A percentile compares a stretch with the other conserved stretches of the same genome.
Evolutionary conservation across 2,888 invertebrate genomes (phyloP).

Genomic region (Mythimna impura): DNA sequence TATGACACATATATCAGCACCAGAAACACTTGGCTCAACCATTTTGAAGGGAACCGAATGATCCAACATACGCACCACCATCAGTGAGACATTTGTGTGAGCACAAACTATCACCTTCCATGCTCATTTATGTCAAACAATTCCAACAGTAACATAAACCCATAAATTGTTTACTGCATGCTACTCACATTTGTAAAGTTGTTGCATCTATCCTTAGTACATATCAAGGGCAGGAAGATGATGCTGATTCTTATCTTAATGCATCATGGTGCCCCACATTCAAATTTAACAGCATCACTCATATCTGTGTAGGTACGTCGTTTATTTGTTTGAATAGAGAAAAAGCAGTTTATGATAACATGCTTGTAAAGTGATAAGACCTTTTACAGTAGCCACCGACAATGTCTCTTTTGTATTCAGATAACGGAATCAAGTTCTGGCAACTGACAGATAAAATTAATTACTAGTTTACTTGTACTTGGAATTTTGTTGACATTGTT

Average conservation of each 20-base stretch:
- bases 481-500: slow-evolving; percentile 35
- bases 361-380: slow-evolving; percentile 42
- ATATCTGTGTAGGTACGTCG: slow-evolving; percentile 10
- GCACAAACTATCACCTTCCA: too few relatives aligned
- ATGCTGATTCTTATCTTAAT: slow-evolving; percentile 17
- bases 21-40: too few relatives aligned
- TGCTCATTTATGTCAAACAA: too few relatives aligned
- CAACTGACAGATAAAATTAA: slow-evolving; percentile 46
- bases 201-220: too few relatives aligned
- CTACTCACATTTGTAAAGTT: too few relatives aligned
- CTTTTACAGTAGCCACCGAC: slow-evolving; percentile 41
- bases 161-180: too few relatives aligned
- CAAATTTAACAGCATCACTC: slow-evolving; percentile 5
- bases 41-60: too few relatives aligned
- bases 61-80: too few relatives aligned
- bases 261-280: background rate
- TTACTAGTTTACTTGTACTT: slow-evolving; percentile 36
- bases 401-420: slow-evolving; percentile 58
- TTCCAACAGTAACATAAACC: too few relatives aligned
- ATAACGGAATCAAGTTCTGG: slow-evolving; percentile 54
- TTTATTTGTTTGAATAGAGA: slow-evolving; percentile 30
- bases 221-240: too few relatives aligned
- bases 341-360: slow-evolving; percentile 47
- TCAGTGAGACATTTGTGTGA: too few relatives aligned
- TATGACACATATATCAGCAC: too few relatives aligned